Evolutionary conservation across 1,140 invertebrate genomes (phyloP).

Genomic region (Chlorops oryzae): DNA sequence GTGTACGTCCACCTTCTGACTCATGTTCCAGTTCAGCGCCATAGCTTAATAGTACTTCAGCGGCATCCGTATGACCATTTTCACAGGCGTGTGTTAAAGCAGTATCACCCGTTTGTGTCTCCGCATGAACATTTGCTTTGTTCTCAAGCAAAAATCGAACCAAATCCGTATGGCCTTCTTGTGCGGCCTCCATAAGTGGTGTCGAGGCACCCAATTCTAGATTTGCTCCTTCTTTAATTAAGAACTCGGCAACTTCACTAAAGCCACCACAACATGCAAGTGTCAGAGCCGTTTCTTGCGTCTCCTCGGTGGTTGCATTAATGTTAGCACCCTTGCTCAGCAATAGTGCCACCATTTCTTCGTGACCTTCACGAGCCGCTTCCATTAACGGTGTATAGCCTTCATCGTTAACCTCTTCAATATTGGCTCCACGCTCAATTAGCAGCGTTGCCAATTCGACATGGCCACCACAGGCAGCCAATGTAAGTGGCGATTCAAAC

Average conservation of each 20-base stretch:
- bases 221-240: slow-evolving; percentile 93
- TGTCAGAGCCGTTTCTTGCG: slow-evolving; percentile 95
- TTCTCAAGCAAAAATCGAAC: slow-evolving; percentile 81
- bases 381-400: slow-evolving; percentile 99
- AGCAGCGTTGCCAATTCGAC: slow-evolving; percentile 92
- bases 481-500: slow-evolving; percentile 96
- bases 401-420: slow-evolving; percentile 99
- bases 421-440: slow-evolving; percentile 94
- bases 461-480: slow-evolving; percentile 97
- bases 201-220: slow-evolving; percentile 94
- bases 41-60: slow-evolving; percentile 79
- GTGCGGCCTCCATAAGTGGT: slow-evolving; percentile 96
- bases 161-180: slow-evolving; percentile 93
- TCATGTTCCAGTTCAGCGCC: slow-evolving; percentile 91
- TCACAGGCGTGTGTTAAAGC: slow-evolving; percentile 96
- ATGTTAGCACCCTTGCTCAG: slow-evolving; percentile 92
- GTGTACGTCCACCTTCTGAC: slow-evolving; percentile 90
- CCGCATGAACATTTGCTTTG: slow-evolving; percentile 84
- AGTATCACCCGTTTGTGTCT: slow-evolving; percentile 91
- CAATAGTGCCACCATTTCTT: slow-evolving; percentile 94
- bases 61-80: slow-evolving; percentile 92
- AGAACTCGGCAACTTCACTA: slow-evolving; percentile 93
- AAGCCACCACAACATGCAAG: slow-evolving; percentile 96
- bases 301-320: slow-evolving; percentile 97
- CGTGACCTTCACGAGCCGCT: slow-evolving; percentile 94